Evolutionary conservation across 2,888 invertebrate species (phyloP).

Genomic region (Endotricha flammealis): DNA sequence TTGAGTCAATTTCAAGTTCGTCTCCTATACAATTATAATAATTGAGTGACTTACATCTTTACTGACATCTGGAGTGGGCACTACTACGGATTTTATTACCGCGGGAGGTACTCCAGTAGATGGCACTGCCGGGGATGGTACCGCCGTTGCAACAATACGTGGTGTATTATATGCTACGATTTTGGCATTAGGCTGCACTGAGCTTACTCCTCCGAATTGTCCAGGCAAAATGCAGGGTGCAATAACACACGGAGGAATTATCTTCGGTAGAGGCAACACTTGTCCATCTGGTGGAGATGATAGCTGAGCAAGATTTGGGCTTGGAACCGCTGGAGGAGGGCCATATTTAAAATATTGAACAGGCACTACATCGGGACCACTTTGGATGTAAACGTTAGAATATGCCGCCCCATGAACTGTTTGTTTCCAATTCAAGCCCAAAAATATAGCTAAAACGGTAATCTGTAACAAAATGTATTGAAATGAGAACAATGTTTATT

Average conservation of each 20-base stretch:
- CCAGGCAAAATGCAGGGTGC: conserved; percentile 52
- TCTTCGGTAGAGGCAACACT: conserved; percentile 32
- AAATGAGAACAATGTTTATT: too few species aligned
- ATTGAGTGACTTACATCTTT: conserved; percentile 41
- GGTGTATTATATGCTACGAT: conserved; percentile 45
- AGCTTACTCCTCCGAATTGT: conserved; percentile 33
- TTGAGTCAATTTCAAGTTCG: conserved; percentile 8
- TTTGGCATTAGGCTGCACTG: conserved; percentile 36
- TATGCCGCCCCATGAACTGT: conserved; percentile 38
- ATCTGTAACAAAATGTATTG: conserved; percentile 38
- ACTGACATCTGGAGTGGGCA: conserved; percentile 41
- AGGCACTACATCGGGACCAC: conserved; percentile 35
- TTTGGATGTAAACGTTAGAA: conserved; percentile 58
- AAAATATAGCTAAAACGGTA: conserved; percentile 26
- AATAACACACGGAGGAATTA: conserved; percentile 48
- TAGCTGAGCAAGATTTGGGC: conserved; percentile 40
- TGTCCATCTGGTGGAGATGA: conserved; percentile 36
- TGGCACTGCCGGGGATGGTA: too few species aligned
- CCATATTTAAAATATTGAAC: conserved; percentile 47
- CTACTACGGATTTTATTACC: too few species aligned
- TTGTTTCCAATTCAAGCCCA: conserved; percentile 30
- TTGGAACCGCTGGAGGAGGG: conserved; percentile 33
- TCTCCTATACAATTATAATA: background rate
- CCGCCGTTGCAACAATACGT: conserved; percentile 47
- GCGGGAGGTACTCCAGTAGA: too few species aligned